Evolutionary conservation across 2,888 invertebrate species (phyloP).

Genomic region (Nephrotoma flavescens): DNA sequence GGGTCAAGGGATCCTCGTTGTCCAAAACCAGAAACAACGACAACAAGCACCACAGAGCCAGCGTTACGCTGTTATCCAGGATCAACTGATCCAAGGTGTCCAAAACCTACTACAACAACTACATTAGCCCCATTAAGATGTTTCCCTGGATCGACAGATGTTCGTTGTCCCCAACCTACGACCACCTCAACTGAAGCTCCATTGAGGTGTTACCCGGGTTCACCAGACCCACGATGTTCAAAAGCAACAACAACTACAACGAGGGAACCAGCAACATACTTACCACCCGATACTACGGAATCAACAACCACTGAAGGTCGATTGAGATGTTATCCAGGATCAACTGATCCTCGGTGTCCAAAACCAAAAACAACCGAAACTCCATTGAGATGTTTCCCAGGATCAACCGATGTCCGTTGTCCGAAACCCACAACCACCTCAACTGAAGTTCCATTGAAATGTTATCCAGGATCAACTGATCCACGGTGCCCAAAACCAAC

Average conservation of each 20-base stretch:
- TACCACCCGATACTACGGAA: conserved; percentile 6
- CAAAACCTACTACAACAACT: conserved; percentile 12
- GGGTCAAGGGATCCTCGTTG: conserved; percentile 24
- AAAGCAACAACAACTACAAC: conserved; percentile 13
- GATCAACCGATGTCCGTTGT: conserved; percentile 18
- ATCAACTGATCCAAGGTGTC: conserved; percentile 21
- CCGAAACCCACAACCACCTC: conserved; percentile 14
- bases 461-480: conserved; percentile 23
- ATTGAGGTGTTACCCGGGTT: conserved; percentile 23
- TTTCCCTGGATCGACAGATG: conserved; percentile 14
- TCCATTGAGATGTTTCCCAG: conserved; percentile 17
- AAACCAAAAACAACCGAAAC: conserved; percentile 18
- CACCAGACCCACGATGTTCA: conserved; percentile 21
- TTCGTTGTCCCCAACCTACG: conserved; percentile 9
- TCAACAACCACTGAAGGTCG: conserved; percentile 14
- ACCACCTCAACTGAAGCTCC: conserved; percentile 14
- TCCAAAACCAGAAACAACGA: neutral
- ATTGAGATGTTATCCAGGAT: conserved; percentile 25
- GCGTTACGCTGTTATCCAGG: conserved; percentile 23
- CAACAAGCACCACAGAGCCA: conserved; percentile 13
- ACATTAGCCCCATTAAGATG: conserved; percentile 14
- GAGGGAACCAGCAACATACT: conserved; percentile 11
- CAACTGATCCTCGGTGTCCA: conserved; percentile 24
- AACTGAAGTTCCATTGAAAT: conserved; percentile 18
- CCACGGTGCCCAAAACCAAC: conserved; percentile 21